Percentiles rank a stretch among this genome's conserved stretches.
Conservation (phyloP, 2,113 vertebrate genomes). For the Neolamprologus tretocephalus region DNA sequence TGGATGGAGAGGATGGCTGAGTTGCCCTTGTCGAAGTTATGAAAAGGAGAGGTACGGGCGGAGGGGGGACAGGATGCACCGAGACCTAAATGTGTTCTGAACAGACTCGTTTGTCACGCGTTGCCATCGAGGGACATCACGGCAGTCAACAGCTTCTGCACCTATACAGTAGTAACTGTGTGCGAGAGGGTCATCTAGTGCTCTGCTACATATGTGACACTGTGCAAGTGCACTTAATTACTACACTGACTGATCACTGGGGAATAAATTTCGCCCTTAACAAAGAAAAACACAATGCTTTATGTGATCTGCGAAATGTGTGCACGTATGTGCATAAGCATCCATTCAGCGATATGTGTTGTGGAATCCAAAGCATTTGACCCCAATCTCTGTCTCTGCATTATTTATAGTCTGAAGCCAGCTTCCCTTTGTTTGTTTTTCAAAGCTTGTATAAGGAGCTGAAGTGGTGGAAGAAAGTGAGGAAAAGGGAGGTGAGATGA, state of each 20-base stretch:
- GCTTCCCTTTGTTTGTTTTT: slow-evolving; percentile 50
- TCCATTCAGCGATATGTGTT: not conserved
- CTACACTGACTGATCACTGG: not conserved
- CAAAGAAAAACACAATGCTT: not conserved
- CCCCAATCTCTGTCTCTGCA: slow-evolving; percentile 55
- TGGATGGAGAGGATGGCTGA: slow-evolving; percentile 45
- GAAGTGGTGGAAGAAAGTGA: not conserved
- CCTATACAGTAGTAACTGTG: not conserved
- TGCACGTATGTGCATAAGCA: not conserved
- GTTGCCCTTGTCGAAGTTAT: slow-evolving; percentile 59
- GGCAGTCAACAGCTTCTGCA: slow-evolving; percentile 14
- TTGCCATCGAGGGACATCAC: slow-evolving; percentile 38
- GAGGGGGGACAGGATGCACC: not conserved
- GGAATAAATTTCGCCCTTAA: not conserved
- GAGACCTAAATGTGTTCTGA: slow-evolving; percentile 47
- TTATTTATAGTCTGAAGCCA: slow-evolving; percentile 57
- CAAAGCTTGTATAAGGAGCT: slow-evolving; percentile 19
- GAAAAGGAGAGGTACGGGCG: slow-evolving; percentile 18
- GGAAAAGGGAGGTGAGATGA: not conserved
- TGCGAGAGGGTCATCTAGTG: not conserved
- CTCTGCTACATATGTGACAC: not conserved
- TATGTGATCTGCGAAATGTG: not conserved
- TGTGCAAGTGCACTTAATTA: slow-evolving; percentile 15
- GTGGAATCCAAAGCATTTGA: slow-evolving; percentile 59
- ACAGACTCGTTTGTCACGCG: slow-evolving; percentile 54